phyloP scores from a whole-genome alignment of 2,888 invertebrate genomes.

The Schizaphis graminum region DNA sequence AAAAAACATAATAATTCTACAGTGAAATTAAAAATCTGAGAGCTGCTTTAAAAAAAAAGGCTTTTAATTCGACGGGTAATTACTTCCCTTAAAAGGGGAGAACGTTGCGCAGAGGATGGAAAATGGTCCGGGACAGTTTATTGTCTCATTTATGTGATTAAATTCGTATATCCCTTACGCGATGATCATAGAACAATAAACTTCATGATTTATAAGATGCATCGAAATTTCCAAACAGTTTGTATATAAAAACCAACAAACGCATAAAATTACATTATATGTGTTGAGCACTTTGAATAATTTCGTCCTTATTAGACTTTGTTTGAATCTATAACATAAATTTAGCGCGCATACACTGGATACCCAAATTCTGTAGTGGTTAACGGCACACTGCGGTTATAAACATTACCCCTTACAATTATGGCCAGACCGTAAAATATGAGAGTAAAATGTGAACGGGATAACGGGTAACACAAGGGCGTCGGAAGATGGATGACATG shows the following conservation, averaged over 20 bases:
- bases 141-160: constrained; percentile 45
- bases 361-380: neutral
- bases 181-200: constrained; percentile 33
- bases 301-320: neutral
- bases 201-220: neutral
- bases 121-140: constrained; percentile 32
- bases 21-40: constrained; percentile 43
- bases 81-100: constrained; percentile 22
- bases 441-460: neutral
- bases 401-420: neutral
- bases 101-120: neutral
- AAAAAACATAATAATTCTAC: constrained; percentile 13
- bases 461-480: neutral
- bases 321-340: neutral
- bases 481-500: constrained; percentile 1
- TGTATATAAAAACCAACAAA: neutral
- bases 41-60: neutral
- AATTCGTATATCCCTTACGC: neutral
- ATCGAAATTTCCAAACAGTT: neutral
- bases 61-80: constrained; percentile 56
- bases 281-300: neutral
- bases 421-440: neutral
- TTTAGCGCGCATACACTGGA: neutral
- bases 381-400: neutral
- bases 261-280: neutral